Conservation (phyloP, 2,113 vertebrate genomes). For the Sapayoa aenigma region DNA sequence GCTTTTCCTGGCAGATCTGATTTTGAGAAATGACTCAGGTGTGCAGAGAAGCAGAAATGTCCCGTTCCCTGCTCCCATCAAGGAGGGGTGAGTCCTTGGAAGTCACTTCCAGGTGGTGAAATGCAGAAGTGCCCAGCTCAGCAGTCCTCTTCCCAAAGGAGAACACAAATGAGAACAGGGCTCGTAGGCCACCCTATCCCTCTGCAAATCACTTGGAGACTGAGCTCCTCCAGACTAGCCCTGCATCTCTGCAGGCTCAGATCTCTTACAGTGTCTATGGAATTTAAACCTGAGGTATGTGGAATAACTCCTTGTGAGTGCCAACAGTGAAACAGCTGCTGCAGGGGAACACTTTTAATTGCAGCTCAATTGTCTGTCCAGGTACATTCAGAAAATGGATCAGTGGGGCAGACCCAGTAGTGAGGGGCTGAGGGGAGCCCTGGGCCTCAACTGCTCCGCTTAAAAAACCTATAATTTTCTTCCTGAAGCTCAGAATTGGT, state of each 20-base stretch:
- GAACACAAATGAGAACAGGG: not conserved
- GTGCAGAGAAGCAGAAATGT: not conserved
- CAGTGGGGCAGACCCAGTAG: not conserved
- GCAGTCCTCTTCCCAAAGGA: not conserved
- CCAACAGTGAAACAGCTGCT: not conserved
- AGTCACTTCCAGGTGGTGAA: not conserved
- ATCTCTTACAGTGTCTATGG: rapidly evolving
- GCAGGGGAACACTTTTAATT: not conserved
- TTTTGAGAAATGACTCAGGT: not conserved
- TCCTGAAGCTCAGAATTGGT: not conserved
- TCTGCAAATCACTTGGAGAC: not conserved
- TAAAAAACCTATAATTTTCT: not conserved
- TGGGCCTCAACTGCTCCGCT: rapidly evolving
- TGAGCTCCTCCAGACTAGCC: not conserved
- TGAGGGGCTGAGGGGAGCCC: not conserved
- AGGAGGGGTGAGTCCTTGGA: not conserved
- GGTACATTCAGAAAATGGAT: not conserved
- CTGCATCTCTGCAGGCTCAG: not conserved
- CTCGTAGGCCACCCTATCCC: rapidly evolving
- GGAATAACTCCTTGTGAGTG: not conserved
- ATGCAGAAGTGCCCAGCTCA: not conserved
- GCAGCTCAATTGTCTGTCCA: not conserved
- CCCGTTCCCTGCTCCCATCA: rapidly evolving
- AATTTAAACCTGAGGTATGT: not conserved
- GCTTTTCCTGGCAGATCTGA: not conserved